Conservation (phyloP, 2,797 vertebrate species). For the Scomberomorus guttatus region DNA sequence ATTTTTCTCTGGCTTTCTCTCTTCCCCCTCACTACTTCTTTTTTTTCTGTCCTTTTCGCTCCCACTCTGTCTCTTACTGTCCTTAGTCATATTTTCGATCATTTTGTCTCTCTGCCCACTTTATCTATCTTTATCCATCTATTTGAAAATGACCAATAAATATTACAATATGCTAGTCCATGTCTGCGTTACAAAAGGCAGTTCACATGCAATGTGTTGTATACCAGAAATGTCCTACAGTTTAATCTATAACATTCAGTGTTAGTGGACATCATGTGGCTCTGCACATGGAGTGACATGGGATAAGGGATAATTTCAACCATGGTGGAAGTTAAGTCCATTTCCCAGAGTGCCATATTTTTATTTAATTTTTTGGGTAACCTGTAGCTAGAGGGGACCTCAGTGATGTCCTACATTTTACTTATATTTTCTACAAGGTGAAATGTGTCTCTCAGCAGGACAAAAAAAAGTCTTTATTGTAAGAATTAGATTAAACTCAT, state of each 20-base stretch:
- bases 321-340: constrained; percentile 41
- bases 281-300: constrained; percentile 21
- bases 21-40: background rate
- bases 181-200: background rate
- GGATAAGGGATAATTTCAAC: constrained; percentile 57
- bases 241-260: constrained; percentile 2
- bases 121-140: no score
- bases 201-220: background rate
- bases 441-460: constrained; percentile 52
- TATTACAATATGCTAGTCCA: background rate
- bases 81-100: background rate
- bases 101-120: background rate
- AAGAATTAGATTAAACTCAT: constrained; percentile 12
- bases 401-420: constrained; percentile 70
- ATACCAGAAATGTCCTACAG: background rate
- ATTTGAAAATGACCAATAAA: constrained; percentile 15
- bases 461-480: constrained; percentile 3
- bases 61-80: background rate
- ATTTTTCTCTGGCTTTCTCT: background rate
- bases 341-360: constrained; percentile 68
- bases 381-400: constrained; percentile 76
- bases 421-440: constrained; percentile 61
- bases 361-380: constrained; percentile 73
- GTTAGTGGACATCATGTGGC: constrained; percentile 21
- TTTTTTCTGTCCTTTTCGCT: background rate